Percentiles rank a stretch among this genome's conserved stretches.
Evolutionary conservation across 2,797 vertebrate genomes (phyloP).

Genomic region (Brachyrhaphis roseni): DNA sequence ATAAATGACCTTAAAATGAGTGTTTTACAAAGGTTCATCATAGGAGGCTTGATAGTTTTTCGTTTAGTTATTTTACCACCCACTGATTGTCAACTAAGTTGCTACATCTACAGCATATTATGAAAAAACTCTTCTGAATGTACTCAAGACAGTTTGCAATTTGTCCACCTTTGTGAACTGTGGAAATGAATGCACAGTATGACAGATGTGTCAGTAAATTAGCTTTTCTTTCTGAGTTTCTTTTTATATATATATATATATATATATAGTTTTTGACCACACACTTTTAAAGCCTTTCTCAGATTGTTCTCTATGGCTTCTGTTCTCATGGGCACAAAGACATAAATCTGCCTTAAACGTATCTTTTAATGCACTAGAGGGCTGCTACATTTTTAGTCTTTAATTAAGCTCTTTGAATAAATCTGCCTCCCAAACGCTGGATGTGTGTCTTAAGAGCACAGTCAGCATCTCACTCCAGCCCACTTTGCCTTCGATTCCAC

Average conservation of each 20-base stretch:
- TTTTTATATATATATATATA: not conserved
- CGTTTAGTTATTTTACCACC: not conserved
- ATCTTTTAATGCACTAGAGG: conserved; percentile 13
- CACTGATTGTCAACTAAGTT: not conserved
- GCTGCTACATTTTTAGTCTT: conserved; percentile 18
- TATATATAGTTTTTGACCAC: not conserved
- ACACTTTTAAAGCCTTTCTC: not conserved
- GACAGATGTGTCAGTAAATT: not conserved
- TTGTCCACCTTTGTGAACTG: not conserved
- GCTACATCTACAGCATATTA: not conserved
- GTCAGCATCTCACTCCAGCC: conserved; percentile 13
- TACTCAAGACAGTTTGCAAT: not conserved
- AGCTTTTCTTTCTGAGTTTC: not conserved
- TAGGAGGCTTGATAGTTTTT: not conserved
- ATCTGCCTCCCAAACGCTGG: conserved; percentile 6
- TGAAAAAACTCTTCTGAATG: not conserved
- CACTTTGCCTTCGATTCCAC: conserved; percentile 35
- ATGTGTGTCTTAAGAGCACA: conserved; percentile 7
- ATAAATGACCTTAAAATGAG: not conserved
- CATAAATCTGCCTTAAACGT: conserved; percentile 15
- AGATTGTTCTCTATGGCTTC: not conserved
- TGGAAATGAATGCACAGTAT: not conserved
- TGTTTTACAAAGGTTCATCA: not conserved
- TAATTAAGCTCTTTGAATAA: conserved; percentile 32
- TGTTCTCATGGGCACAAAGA: not conserved